phyloP scores from a whole-genome alignment of 2,888 invertebrate genomes.

The Muschampia plurimacula region DNA sequence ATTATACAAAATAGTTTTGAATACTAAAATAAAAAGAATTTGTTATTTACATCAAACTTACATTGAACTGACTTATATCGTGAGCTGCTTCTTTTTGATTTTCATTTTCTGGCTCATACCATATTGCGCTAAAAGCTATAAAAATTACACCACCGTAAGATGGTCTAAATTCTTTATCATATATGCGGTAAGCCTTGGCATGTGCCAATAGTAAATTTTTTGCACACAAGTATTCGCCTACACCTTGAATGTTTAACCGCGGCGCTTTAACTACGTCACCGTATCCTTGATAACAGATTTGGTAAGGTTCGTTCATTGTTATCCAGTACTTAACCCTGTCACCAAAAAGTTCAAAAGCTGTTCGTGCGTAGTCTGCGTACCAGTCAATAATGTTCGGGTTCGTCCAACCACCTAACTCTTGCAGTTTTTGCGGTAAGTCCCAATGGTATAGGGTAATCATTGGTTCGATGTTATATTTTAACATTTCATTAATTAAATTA shows the following conservation, averaged over 20 bases:
- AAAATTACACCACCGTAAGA: slow-evolving; percentile 45
- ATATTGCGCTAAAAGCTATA: slow-evolving; percentile 49
- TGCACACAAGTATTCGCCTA: slow-evolving; percentile 72
- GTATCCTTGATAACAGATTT: slow-evolving; percentile 71
- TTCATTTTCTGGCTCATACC: slow-evolving; percentile 70
- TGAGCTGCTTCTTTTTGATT: slow-evolving; percentile 80
- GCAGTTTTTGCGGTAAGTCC: slow-evolving; percentile 81
- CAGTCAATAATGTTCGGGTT: slow-evolving; percentile 73
- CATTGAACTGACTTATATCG: slow-evolving; percentile 73
- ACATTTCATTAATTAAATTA: slow-evolving; percentile 83
- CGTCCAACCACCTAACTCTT: slow-evolving; percentile 82
- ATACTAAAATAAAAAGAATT: neutral
- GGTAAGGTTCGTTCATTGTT: slow-evolving; percentile 84
- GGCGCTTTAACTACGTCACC: slow-evolving; percentile 58
- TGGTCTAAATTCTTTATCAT: slow-evolving; percentile 48
- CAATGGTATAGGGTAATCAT: slow-evolving; percentile 84
- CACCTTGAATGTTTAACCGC: slow-evolving; percentile 60
- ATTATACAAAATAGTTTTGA: neutral
- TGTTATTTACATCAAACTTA: slow-evolving; percentile 44
- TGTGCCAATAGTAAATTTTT: slow-evolving; percentile 50
- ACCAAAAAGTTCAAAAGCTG: slow-evolving; percentile 71
- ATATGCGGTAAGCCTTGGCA: slow-evolving; percentile 49
- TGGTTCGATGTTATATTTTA: slow-evolving; percentile 86
- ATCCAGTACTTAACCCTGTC: slow-evolving; percentile 82
- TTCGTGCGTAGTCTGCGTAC: slow-evolving; percentile 74